Percentiles rank a stretch among this genome's conserved stretches.
phyloP scores from a whole-genome alignment of 2,888 invertebrate species.

The Tetranychus truncatus region DNA sequence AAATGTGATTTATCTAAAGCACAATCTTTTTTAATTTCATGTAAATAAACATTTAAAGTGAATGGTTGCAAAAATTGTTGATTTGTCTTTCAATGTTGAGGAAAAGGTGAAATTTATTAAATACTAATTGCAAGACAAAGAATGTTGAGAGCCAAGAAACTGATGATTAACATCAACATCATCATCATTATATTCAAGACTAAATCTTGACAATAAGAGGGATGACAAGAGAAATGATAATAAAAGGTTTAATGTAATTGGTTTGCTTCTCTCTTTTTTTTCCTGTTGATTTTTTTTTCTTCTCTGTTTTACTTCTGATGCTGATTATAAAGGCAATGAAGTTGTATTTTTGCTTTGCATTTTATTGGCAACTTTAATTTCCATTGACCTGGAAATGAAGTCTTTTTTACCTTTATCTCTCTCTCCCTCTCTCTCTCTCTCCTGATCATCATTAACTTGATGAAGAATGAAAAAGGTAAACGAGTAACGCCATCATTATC shows the following conservation, averaged over 20 bases:
- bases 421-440: too few species aligned
- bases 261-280: not conserved
- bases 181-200: not conserved
- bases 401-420: not conserved
- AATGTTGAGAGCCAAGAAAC: not conserved
- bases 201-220: not conserved
- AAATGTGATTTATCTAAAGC: not conserved
- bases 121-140: not conserved
- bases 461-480: not conserved
- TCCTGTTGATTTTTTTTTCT: not conserved
- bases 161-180: not conserved
- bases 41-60: not conserved
- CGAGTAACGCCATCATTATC: not conserved
- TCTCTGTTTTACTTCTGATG: not conserved
- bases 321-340: not conserved
- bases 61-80: not conserved
- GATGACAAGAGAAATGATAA: not conserved
- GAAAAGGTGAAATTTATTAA: not conserved
- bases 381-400: not conserved
- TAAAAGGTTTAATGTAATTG: conserved; percentile 1
- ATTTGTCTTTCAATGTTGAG: not conserved
- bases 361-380: not conserved
- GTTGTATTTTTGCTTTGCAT: not conserved
- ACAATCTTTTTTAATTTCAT: not conserved
- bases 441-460: not conserved